Conservation (phyloP, 2,888 invertebrate genomes). For the Oithona nana region DNA sequence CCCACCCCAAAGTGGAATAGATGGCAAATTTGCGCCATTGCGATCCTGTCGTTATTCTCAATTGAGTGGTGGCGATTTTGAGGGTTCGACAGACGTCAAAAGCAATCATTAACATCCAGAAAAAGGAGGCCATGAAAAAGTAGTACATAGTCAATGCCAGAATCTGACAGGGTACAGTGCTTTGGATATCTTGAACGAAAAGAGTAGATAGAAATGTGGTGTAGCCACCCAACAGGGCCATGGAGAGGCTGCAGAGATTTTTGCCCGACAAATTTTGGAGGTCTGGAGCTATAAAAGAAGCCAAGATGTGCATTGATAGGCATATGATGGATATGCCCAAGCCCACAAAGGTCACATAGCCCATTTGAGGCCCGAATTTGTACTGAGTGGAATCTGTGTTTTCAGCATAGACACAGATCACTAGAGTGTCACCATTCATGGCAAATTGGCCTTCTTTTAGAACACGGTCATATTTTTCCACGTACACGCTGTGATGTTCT, state of each 20-base stretch:
- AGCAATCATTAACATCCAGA: constrained; percentile 37
- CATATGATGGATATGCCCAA: constrained; percentile 32
- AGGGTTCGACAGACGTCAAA: constrained; percentile 34
- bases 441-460: constrained; percentile 25
- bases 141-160: constrained; percentile 32
- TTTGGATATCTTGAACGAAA: constrained; percentile 23
- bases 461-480: constrained; percentile 26
- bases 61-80: constrained; percentile 30
- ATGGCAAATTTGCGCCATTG: constrained; percentile 29
- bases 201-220: constrained; percentile 30
- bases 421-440: constrained; percentile 21
- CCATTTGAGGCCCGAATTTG: constrained; percentile 26
- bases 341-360: constrained; percentile 31
- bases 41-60: constrained; percentile 29
- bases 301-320: constrained; percentile 30
- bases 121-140: constrained; percentile 34
- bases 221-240: constrained; percentile 32
- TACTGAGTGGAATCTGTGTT: constrained; percentile 17
- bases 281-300: constrained; percentile 31
- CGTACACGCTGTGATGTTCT: constrained; percentile 25
- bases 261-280: constrained; percentile 35
- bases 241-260: constrained; percentile 34
- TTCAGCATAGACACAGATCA: neutral
- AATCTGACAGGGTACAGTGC: constrained; percentile 26
- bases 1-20: constrained; percentile 31